Conservation (phyloP, 2,888 invertebrate species). For the Folsomia candida region DNA sequence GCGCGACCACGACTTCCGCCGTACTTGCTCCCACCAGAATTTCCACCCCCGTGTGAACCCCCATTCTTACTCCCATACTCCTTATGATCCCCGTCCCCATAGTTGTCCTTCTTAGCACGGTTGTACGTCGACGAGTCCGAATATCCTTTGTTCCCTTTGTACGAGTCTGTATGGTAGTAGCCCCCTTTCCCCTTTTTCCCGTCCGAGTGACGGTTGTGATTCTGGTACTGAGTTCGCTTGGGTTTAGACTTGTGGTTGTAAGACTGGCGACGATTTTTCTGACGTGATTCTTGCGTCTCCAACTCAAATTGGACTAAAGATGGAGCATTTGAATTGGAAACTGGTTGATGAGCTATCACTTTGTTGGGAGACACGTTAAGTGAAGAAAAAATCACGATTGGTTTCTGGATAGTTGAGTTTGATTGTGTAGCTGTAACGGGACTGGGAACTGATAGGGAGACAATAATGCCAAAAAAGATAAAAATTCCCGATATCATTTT, state of each 20-base stretch:
- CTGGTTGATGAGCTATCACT: too few species aligned
- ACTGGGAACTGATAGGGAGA: too few species aligned
- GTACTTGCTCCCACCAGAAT: conserved; percentile 23
- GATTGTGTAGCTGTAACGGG: too few species aligned
- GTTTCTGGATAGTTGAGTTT: too few species aligned
- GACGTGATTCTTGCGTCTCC: conserved; percentile 24
- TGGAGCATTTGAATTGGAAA: too few species aligned
- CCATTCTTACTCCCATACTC: conserved; percentile 29
- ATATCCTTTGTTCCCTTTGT: conserved; percentile 35
- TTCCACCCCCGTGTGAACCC: conserved; percentile 21
- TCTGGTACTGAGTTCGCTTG: conserved; percentile 25
- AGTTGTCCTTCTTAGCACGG: conserved; percentile 27
- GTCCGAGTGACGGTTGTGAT: conserved; percentile 34
- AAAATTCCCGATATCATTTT: too few species aligned
- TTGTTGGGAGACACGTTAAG: too few species aligned
- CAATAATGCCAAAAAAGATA: too few species aligned
- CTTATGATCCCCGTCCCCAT: conserved; percentile 32
- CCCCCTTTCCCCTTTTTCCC: conserved; percentile 35
- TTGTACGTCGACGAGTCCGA: conserved; percentile 26
- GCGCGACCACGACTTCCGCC: conserved; percentile 29
- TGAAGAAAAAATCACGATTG: too few species aligned
- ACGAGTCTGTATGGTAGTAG: conserved; percentile 32
- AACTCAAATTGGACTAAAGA: too few species aligned
- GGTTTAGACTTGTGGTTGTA: conserved; percentile 31
- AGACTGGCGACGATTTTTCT: conserved; percentile 26